Base-by-base conservation (phyloP, 2,888 invertebrate species). In the Xanthorhoe designata region DNA sequence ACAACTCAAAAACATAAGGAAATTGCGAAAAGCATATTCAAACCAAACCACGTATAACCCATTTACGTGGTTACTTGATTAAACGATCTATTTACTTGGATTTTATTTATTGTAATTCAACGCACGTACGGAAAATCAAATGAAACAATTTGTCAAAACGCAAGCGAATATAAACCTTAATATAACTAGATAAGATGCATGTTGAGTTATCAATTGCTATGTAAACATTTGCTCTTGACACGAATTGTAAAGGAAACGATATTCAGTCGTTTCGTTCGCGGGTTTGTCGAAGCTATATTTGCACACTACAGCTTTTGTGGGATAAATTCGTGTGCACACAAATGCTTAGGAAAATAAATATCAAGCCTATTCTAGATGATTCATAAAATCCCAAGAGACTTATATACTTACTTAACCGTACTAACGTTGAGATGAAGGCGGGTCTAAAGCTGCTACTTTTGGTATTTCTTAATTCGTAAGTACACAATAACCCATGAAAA, bases 181-280 rank as follows among this genome's bases (percentile, higher is more conserved):
- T 3, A 0, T 54, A 4, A 61, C 5, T 29, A 53, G n/a, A 57
- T 77, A 77, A 60, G 72, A 68, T 68, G 52, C 54, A 29, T 63
- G 50, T 52, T 61, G 54, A 63, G 64, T 64, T 71, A 62, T 19
- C 68, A 67, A 51, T 67, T 69, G 61, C 60, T 63, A 61, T 72
- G 69, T 71, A 69, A 69, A 74, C 72, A 68, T 72, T 75, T 77
- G 87, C 67, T 87, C 91, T 90, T 91, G 90, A 90, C 91, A 90
- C 81, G 88, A 83, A 85, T 90, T 78, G 75, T 79, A 74, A 78
- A 85, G 86, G 86, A 89, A 86, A 87, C 78, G 77, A 83, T 86
- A 78, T 80, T 78, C 76, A 73, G 77, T 77, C 61, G 62, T 75
- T 81, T 83, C 75, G 78, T 79, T 81, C 81, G 71, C 75, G 69